Percentiles rank a stretch among this genome's conserved stretches.
Conservation (phyloP, 1,140 invertebrate genomes). For the Bemisia tabaci region DNA sequence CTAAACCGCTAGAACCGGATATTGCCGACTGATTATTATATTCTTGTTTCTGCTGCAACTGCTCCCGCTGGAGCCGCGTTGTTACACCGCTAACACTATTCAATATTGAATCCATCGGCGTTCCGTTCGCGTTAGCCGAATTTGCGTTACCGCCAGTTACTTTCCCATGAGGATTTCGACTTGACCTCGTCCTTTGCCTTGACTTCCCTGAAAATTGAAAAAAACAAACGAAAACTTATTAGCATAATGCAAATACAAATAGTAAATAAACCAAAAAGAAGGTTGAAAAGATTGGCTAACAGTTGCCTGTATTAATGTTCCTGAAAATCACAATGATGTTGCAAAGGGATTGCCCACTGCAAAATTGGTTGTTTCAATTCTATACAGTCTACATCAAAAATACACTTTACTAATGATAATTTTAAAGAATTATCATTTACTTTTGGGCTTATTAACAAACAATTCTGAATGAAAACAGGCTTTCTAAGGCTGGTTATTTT, state of each 20-base stretch:
- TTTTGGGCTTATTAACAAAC: no score
- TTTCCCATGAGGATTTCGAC: constrained; percentile 30
- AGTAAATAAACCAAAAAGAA: constrained; percentile 26
- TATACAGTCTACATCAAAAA: no score
- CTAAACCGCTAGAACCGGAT: background rate
- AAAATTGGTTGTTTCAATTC: no score
- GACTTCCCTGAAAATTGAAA: constrained; percentile 10
- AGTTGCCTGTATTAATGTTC: no score
- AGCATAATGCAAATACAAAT: constrained; percentile 22
- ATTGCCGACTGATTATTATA: background rate
- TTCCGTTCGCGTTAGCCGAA: constrained; percentile 7
- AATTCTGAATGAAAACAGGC: no score
- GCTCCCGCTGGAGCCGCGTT: constrained; percentile 58
- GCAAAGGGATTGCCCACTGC: no score
- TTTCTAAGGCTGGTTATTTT: no score
- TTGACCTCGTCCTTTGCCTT: constrained; percentile 14
- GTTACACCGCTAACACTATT: constrained; percentile 39
- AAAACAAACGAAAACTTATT: constrained; percentile 2
- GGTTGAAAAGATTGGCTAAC: no score
- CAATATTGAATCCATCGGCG: constrained; percentile 17
- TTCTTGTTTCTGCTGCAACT: constrained; percentile 2
- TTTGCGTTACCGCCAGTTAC: constrained; percentile 17
- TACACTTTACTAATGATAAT: no score
- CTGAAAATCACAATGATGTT: no score
- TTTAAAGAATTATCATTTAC: no score